Percentiles rank a stretch among this genome's conserved stretches.
Evolutionary conservation across 2,797 vertebrate species (phyloP).

Genomic region (Erethizon dorsatum): DNA sequence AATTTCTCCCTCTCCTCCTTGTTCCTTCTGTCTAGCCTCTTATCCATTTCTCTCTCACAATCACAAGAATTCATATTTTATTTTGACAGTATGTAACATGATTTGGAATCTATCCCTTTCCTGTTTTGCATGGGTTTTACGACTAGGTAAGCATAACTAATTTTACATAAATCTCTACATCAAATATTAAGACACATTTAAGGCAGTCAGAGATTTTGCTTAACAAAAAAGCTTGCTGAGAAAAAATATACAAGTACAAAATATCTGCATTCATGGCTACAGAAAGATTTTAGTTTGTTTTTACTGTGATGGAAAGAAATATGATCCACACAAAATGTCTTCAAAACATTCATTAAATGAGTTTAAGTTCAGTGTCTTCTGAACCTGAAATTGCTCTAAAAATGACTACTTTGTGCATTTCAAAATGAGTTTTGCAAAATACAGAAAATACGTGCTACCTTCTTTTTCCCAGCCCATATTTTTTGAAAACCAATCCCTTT

Average conservation of each 20-base stretch:
- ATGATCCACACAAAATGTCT: background rate
- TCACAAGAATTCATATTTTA: background rate
- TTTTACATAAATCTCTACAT: background rate
- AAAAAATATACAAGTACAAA: background rate
- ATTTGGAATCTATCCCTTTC: background rate
- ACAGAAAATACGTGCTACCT: background rate
- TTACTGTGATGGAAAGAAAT: background rate
- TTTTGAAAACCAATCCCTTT: conserved; percentile 71
- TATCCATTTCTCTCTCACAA: background rate
- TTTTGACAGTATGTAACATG: background rate
- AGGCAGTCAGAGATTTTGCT: background rate
- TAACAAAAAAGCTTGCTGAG: background rate
- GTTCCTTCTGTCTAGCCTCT: too few relatives aligned
- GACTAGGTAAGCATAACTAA: background rate
- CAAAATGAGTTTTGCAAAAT: conserved; percentile 35
- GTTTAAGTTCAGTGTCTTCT: conserved; percentile 9
- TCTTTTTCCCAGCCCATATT: background rate
- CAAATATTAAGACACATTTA: background rate
- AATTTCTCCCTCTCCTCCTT: too few relatives aligned
- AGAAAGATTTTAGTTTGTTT: background rate
- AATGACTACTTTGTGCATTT: conserved; percentile 35
- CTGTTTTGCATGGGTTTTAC: background rate
- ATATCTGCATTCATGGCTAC: background rate
- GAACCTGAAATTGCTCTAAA: conserved; percentile 33
- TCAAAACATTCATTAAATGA: background rate